Conservation (phyloP, 2,113 vertebrate genomes). For the Trogon surrucura region DNA sequence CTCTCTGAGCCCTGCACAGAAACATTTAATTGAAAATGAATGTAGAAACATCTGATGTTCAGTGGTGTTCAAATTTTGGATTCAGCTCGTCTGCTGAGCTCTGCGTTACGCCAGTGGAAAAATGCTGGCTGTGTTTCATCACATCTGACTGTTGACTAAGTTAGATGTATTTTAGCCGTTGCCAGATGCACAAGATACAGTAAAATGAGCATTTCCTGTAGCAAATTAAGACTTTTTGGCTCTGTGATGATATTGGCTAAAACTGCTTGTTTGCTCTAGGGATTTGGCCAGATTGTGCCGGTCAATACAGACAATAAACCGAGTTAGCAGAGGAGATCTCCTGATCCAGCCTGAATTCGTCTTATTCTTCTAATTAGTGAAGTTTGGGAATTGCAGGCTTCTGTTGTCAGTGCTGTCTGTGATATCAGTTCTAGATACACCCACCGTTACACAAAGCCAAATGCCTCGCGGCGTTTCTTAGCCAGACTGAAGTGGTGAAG, state of each 20-base stretch:
- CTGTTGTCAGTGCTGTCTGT: background rate
- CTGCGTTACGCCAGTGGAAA: conserved; percentile 47
- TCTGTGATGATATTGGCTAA: conserved; percentile 37
- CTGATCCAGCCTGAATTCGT: background rate
- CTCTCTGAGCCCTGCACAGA: background rate
- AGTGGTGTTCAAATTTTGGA: conserved; percentile 50
- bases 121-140: conserved; percentile 67
- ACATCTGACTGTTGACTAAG: conserved; percentile 68
- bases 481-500: background rate
- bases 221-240: conserved; percentile 69
- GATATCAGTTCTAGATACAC: background rate
- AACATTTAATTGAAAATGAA: conserved; percentile 64
- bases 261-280: conserved; percentile 58
- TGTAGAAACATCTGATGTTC: conserved; percentile 62
- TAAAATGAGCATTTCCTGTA: conserved; percentile 66
- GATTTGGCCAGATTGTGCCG: conserved; percentile 67
- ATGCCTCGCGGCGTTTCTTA: background rate
- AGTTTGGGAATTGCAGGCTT: background rate
- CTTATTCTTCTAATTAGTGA: conserved; percentile 15
- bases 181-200: conserved; percentile 70
- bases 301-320: conserved; percentile 56
- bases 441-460: background rate
- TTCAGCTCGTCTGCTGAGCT: conserved; percentile 36
- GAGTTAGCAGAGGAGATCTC: conserved; percentile 26
- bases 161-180: conserved; percentile 57